Percentiles rank a stretch among this genome's conserved stretches.
phyloP scores from a whole-genome alignment of 2,888 invertebrate genomes.

The Exocentrus adspersus region DNA sequence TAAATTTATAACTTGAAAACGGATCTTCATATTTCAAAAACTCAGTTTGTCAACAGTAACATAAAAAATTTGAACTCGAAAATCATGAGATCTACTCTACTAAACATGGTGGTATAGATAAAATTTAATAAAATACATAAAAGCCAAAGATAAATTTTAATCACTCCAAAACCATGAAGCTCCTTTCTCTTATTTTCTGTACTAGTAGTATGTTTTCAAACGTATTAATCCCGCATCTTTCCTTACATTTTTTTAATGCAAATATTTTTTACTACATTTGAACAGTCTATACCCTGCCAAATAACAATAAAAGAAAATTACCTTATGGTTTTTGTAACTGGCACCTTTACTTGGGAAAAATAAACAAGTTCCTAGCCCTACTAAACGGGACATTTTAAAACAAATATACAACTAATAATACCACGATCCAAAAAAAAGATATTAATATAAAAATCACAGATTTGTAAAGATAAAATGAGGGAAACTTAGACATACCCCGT shows the following conservation, averaged over 20 bases:
- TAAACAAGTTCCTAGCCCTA: no score
- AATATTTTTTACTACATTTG: no score
- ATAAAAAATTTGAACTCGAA: neutral
- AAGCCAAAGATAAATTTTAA: constrained; percentile 19
- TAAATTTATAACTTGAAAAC: neutral
- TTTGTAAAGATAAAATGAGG: constrained; percentile 35
- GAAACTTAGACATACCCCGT: constrained; percentile 28
- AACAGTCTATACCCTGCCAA: no score
- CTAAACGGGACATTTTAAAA: constrained; percentile 19
- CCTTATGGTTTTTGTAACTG: no score
- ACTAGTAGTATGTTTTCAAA: no score
- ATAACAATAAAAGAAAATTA: no score
- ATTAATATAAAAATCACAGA: constrained; percentile 42
- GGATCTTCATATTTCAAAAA: neutral
- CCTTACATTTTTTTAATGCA: no score
- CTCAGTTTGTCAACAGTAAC: neutral
- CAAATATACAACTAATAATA: constrained; percentile 36
- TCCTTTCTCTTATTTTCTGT: no score
- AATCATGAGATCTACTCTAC: constrained; percentile 12
- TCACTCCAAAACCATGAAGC: no score
- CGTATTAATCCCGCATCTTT: no score
- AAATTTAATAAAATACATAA: constrained; percentile 32
- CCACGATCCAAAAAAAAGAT: constrained; percentile 36
- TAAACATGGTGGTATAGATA: no score
- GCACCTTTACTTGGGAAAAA: no score